Conservation (phyloP, 2,888 invertebrate genomes). For the Xestia ashworthii region DNA sequence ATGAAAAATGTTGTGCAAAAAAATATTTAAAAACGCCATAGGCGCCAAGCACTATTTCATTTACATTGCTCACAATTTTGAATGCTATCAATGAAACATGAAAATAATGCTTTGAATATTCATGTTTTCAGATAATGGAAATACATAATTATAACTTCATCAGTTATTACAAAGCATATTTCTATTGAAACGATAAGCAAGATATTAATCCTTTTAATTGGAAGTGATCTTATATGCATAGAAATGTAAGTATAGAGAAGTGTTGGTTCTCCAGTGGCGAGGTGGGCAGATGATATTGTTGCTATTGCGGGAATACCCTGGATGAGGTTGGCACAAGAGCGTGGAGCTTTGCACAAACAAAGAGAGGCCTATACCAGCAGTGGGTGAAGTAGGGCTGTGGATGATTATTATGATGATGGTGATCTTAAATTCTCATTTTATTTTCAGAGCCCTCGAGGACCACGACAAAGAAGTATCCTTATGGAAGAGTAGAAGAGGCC, state of each 20-base stretch:
- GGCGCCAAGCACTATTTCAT: conserved; percentile 1
- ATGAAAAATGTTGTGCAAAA: not conserved
- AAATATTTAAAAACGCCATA: not conserved
- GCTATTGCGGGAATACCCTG: too few relatives aligned
- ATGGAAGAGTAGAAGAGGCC: conserved; percentile 22
- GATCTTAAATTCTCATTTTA: not conserved
- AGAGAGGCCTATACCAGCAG: too few relatives aligned
- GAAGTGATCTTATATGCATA: not conserved
- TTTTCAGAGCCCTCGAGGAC: conserved; percentile 47
- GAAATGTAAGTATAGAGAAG: too few relatives aligned
- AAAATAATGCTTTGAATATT: not conserved
- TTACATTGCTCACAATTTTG: not conserved
- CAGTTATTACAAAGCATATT: not conserved
- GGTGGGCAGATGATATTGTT: too few relatives aligned
- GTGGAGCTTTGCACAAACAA: too few relatives aligned
- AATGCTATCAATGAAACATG: not conserved
- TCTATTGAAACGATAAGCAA: not conserved
- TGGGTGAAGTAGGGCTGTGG: too few relatives aligned
- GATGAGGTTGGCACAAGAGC: too few relatives aligned
- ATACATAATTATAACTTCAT: not conserved
- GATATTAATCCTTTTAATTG: not conserved
- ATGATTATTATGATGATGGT: not conserved
- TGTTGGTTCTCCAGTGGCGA: too few relatives aligned
- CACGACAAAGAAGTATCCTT: conserved; percentile 38
- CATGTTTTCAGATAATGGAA: not conserved